phyloP scores from a whole-genome alignment of 2,888 invertebrate genomes.

The Coremacera marginata region DNA sequence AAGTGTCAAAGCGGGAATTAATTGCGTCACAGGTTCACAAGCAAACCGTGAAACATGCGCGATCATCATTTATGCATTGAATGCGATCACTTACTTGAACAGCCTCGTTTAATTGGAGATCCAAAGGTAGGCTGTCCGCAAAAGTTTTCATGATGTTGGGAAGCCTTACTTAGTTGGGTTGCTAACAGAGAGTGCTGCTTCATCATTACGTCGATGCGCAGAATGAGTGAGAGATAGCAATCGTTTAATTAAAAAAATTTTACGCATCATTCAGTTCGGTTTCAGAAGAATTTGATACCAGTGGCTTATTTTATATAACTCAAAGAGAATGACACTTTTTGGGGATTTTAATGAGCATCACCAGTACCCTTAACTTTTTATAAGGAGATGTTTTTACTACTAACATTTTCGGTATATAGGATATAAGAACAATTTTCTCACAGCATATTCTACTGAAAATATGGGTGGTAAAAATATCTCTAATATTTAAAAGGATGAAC shows the following conservation, averaged over 20 bases:
- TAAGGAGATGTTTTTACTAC: not conserved
- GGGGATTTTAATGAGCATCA: too few relatives aligned
- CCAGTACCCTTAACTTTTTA: too few relatives aligned
- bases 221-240: conserved; percentile 44
- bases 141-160: not conserved
- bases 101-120: not conserved
- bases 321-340: too few relatives aligned
- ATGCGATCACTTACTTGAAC: conserved; percentile 5
- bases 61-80: conserved; percentile 24
- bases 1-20: conserved; percentile 36
- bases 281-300: too few relatives aligned
- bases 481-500: too few relatives aligned
- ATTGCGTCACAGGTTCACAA: conserved; percentile 29
- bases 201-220: conserved; percentile 36
- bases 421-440: too few relatives aligned
- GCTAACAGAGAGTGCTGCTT: not conserved
- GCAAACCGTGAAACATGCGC: conserved; percentile 20
- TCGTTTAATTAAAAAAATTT: conserved; percentile 48
- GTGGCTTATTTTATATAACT: too few relatives aligned
- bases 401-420: too few relatives aligned
- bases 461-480: too few relatives aligned
- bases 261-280: not conserved
- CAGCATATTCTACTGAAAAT: too few relatives aligned
- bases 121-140: not conserved
- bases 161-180: not conserved